Evolutionary conservation across 1,140 invertebrate species (phyloP), one percentile per base, ranked within the genome.

Genomic region (Tribolium castaneum): DNA sequence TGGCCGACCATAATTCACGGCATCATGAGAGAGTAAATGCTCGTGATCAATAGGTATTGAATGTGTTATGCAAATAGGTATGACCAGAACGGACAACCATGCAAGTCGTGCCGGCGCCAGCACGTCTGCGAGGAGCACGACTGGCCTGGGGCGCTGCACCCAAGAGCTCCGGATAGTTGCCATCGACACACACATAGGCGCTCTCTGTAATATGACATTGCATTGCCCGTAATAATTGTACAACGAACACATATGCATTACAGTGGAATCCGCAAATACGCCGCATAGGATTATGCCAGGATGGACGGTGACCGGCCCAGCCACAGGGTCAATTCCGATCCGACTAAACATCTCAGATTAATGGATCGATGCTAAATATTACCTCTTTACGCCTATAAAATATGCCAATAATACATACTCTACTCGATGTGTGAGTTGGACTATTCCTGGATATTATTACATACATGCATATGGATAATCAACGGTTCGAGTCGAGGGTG

Each of bases 1-100:
- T 82, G 85, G 82, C 81, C 84, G 78, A 84, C 84, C 85, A 86
- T 86, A 86, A 86, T 85, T 86, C 83, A 86, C 84, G 83, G 85
- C 82, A 85, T 86, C 83, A 82, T 77, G 81, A 81, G 83, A 79
- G 80, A 83, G 81, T 82, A 83, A 83, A 84, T 81, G 80, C 79
- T 76, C 78, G 72, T 85, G 83, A 84, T 85, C 84, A 84, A 85
- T 85, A 85, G 82, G 82, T 84, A 85, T 85, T 83, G 82, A 84
- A 83, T 84, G 81, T 79, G 71, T 79, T 83, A 84, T 85, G 84
- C 83, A 85, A 85, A 85, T 85, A 83, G 78, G 76, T 81, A 80
- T 79, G 78, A 76, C 79, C 73, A 75, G 78, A 78, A 70, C 72
- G 66, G 75, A 76, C 34, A 70, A 73, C 76, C 78, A 78, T 77